Percentiles rank a stretch among this genome's conserved stretches.
Conservation (phyloP, 2,113 vertebrate species). For the Cairina moschata region DNA sequence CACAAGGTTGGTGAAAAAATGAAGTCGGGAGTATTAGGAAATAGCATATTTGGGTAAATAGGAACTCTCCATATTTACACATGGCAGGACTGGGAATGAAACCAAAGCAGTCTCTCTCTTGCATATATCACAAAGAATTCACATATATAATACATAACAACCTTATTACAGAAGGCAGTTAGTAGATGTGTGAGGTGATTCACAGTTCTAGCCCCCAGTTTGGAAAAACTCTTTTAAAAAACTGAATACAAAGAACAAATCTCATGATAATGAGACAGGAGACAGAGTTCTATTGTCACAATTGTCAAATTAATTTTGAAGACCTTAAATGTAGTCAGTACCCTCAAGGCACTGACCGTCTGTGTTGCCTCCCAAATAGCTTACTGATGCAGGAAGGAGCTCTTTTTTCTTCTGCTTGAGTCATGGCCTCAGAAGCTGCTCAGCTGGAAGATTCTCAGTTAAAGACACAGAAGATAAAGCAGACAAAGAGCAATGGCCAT, state of each 20-base stretch:
- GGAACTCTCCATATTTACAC: not conserved
- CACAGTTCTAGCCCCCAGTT: not conserved
- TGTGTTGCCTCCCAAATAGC: not conserved
- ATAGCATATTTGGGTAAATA: not conserved
- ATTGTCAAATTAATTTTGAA: not conserved
- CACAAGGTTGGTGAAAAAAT: fast-evolving
- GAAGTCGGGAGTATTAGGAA: not conserved
- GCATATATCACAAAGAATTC: not conserved
- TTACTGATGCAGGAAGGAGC: fast-evolving
- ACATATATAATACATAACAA: not conserved
- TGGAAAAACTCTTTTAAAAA: not conserved
- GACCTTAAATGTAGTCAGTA: not conserved
- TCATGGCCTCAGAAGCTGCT: not conserved
- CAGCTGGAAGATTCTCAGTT: not conserved
- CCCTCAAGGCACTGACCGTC: not conserved
- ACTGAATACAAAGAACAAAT: not conserved
- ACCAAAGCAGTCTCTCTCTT: not conserved
- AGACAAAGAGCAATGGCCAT: not conserved
- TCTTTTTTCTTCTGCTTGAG: fast-evolving
- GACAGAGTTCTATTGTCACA: not conserved
- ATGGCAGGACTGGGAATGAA: not conserved
- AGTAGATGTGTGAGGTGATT: no score
- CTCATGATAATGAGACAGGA: not conserved
- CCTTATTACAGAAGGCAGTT: not conserved
- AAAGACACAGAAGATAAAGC: not conserved